A percentile compares a stretch with the other conserved stretches of the same genome.
These are phyloP conservation scores for Tachysurus vachellii DNA, from an alignment of 2,113 vertebrate species.

Conservation along the genomic window DNA sequence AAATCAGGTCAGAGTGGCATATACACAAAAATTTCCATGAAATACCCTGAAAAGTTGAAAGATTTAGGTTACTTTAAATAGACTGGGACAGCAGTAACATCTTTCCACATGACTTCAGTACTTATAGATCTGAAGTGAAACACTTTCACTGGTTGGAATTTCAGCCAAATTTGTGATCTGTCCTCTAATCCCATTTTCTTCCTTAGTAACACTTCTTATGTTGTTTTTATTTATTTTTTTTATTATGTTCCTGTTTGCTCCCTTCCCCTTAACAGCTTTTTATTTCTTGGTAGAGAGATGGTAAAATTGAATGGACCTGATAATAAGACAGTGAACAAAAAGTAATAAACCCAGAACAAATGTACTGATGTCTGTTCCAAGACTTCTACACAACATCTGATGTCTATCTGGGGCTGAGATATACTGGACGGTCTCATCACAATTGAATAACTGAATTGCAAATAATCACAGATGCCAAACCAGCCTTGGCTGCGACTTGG, in stretches of 20 bases:
- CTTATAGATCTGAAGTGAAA: not conserved
- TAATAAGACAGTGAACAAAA: slow-evolving; percentile 28
- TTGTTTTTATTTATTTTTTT: not conserved
- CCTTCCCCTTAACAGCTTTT: slow-evolving; percentile 6
- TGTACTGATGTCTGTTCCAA: not conserved
- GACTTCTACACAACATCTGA: not conserved
- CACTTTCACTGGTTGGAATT: not conserved
- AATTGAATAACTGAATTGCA: slow-evolving; percentile 26
- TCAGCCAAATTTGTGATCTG: not conserved
- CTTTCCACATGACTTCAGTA: not conserved
- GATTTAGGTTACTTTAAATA: not conserved
- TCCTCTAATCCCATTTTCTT: not conserved
- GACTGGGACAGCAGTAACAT: not conserved
- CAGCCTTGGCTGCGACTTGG: not conserved
- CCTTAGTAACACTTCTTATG: not conserved
- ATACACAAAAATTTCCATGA: not conserved
- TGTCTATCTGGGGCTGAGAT: not conserved
- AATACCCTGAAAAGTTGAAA: not conserved
- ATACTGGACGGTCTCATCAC: not conserved
- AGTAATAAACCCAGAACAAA: slow-evolving; percentile 31
- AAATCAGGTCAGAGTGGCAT: not conserved
- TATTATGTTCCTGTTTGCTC: not conserved
- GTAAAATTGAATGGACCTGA: slow-evolving; percentile 31
- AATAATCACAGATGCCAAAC: not conserved
- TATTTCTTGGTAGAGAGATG: slow-evolving; percentile 31